Evolutionary conservation across 2,797 vertebrate species (phyloP).

Genomic region (Leptatherina wallacei): DNA sequence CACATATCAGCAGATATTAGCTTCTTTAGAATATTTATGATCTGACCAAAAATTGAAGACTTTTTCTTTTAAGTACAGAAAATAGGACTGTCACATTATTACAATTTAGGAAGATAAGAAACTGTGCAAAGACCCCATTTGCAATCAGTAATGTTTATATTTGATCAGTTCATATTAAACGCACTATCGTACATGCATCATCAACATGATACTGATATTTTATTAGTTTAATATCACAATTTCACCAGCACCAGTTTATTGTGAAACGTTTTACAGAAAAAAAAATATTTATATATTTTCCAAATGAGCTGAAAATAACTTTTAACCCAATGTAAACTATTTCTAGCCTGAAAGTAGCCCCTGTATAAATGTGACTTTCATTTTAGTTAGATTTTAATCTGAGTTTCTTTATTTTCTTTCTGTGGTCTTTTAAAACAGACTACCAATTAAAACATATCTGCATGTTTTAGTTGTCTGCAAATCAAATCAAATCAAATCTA

Average conservation of each 20-base stretch:
- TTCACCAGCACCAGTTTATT: not conserved
- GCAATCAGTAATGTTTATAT: too few species aligned
- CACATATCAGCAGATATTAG: constrained; percentile 28
- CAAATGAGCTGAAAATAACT: not conserved
- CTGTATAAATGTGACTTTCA: not conserved
- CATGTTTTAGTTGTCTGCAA: too few species aligned
- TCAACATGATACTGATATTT: not conserved
- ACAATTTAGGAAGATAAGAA: too few species aligned
- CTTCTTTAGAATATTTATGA: not conserved
- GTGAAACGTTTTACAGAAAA: not conserved
- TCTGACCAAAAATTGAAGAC: not conserved
- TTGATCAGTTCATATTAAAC: too few species aligned
- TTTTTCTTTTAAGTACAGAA: not conserved
- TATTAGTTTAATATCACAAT: not conserved
- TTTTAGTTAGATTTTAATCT: too few species aligned
- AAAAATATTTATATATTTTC: not conserved
- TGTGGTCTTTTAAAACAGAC: not conserved
- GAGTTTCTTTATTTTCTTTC: not conserved
- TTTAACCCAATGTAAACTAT: not conserved
- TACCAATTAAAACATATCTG: not conserved
- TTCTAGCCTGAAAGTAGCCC: not conserved
- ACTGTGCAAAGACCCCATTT: too few species aligned
- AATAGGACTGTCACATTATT: not conserved
- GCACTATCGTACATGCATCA: not conserved
- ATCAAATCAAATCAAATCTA: not conserved